Evolutionary conservation across 2,113 vertebrate genomes (phyloP).

Genomic region (Cephalopholis sonnerati): DNA sequence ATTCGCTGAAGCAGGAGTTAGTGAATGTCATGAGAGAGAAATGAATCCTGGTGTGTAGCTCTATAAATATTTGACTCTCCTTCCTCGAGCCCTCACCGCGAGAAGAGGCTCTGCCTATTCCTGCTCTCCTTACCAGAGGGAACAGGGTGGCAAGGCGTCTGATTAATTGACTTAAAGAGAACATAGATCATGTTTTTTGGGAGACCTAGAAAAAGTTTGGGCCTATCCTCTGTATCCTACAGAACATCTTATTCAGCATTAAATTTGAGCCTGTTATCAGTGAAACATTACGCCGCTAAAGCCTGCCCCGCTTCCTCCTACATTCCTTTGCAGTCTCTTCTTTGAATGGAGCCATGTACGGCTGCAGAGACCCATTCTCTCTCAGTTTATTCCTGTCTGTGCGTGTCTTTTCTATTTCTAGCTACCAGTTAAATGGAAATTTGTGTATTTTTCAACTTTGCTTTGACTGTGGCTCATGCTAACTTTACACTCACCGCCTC

Average conservation of each 20-base stretch:
- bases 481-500: neutral
- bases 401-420: conserved; percentile 13
- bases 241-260: conserved; percentile 83
- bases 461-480: neutral
- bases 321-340: conserved; percentile 51
- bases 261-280: conserved; percentile 76
- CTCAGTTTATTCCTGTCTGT: neutral
- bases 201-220: conserved; percentile 83
- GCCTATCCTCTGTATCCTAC: conserved; percentile 72
- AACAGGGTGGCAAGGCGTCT: conserved; percentile 75
- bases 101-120: conserved; percentile 74
- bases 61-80: conserved; percentile 85
- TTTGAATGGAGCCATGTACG: conserved; percentile 28
- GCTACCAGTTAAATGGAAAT: neutral
- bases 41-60: conserved; percentile 65
- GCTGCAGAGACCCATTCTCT: conserved; percentile 21
- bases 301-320: conserved; percentile 61
- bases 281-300: conserved; percentile 72
- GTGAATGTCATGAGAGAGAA: conserved; percentile 76
- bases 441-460: neutral
- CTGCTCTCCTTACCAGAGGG: conserved; percentile 81
- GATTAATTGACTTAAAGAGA: conserved; percentile 82
- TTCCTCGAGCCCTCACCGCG: conserved; percentile 67
- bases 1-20: conserved; percentile 74
- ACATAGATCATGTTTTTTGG: conserved; percentile 84